Evolutionary conservation across 1,140 invertebrate genomes (phyloP).

Genomic region (Venustaconcha ellipsiformis): DNA sequence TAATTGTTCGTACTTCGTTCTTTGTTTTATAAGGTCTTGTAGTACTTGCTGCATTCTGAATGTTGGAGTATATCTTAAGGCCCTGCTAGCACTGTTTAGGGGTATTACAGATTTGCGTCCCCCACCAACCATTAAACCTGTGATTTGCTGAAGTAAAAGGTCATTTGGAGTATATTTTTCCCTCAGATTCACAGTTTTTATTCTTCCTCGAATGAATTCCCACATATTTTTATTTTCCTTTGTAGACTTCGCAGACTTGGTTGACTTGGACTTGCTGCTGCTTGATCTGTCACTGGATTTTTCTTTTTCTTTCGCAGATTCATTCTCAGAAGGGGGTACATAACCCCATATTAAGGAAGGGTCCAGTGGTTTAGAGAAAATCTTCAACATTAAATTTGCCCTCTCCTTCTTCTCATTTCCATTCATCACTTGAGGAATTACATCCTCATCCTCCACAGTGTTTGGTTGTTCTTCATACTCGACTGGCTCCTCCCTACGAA

Average conservation of each 20-base stretch:
- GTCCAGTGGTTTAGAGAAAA: constrained; percentile 41
- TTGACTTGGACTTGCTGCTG: constrained; percentile 21
- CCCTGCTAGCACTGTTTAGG: constrained; percentile 47
- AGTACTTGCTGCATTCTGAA: constrained; percentile 62
- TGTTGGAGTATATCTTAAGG: constrained; percentile 58
- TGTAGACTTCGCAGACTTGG: constrained; percentile 12
- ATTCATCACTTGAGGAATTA: constrained; percentile 6
- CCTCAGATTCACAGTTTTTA: constrained; percentile 37
- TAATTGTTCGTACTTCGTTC: constrained; percentile 56
- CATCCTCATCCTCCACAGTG: constrained; percentile 6
- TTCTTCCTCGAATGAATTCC: constrained; percentile 41
- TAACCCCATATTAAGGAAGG: constrained; percentile 17
- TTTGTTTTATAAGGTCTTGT: constrained; percentile 49
- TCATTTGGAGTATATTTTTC: constrained; percentile 46
- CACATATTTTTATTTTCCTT: constrained; percentile 33
- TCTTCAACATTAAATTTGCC: constrained; percentile 26
- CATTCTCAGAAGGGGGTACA: constrained; percentile 5
- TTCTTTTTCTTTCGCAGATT: constrained; percentile 11
- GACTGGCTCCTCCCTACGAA: constrained; percentile 30
- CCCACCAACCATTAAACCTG: constrained; percentile 42
- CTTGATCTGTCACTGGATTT: constrained; percentile 18
- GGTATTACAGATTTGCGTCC: constrained; percentile 44
- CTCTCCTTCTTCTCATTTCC: constrained; percentile 8
- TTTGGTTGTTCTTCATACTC: constrained; percentile 14
- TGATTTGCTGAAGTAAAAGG: constrained; percentile 53